Evolutionary conservation across 2,797 vertebrate species (phyloP), one percentile per base, ranked within the genome.

Genomic region (Microctenopoma steveboyesi): DNA sequence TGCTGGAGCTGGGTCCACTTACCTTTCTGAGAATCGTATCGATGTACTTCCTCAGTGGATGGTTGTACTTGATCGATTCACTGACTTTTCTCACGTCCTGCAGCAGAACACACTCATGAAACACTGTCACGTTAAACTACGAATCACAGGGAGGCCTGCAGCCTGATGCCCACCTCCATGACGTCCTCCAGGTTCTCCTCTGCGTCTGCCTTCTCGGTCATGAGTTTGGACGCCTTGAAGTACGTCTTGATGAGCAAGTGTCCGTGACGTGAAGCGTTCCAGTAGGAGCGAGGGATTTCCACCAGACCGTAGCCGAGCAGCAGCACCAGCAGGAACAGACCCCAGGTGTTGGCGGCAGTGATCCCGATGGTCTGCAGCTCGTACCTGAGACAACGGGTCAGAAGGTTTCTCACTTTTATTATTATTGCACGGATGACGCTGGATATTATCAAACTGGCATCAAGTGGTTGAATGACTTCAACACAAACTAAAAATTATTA

Each of bases 271-370:
- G 97, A 96, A 27, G 96, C 94, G 72, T 97, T 96, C 98, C 97
- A 98, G 84, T 98, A 96, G 6, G 97, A 98, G 4, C 97, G 95
- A 3, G 98, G 97, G 76, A 99, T 97, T 89, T 99, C 98, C 64
- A 99, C 97, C 91, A 99, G 86, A 1, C 98, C 98, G 16, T 98
- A 99, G 0, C 98, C 97, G 52, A 99, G 85, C 80, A 99, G 83
- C 82, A 99, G 87, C 47, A 99, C 98, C 42, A 99, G 94, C 78
- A 99, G 95, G 85, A 99, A 98, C 1, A 99, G 93, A 74, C 98
- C 97, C 98, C 98, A 99, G 0, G 98, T 99, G 88, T 99, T 99
- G 10, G 97, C 97, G 3, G 97, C 97, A 0, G 98, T 98, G 91
- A 99, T 99, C 14, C 97, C 98, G 57, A 98, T 97, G 28, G 96